Evolutionary conservation across 2,113 vertebrate species (phyloP), one percentile per base, ranked within the genome.

Genomic region (Cephalopholis sonnerati): DNA sequence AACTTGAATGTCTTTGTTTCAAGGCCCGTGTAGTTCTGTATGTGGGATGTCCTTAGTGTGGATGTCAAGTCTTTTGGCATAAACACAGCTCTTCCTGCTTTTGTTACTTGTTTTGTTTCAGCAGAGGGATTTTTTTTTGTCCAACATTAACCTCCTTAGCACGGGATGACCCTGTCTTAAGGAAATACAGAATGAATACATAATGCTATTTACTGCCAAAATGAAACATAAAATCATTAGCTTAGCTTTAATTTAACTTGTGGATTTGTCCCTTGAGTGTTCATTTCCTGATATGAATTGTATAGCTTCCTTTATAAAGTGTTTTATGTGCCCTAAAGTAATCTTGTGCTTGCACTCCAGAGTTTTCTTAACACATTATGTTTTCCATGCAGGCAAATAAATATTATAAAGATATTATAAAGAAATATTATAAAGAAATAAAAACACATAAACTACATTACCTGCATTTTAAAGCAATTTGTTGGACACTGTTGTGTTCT

Each of bases 51-150:
- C 50, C 48, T 74, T 67, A 48, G 53, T 41, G 59, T 63, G 86
- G 84, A 84, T 63, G 20, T 68, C 24, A 61, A 41, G 61, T 59
- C 69, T 66, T 68, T 65, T 72, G 67, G 83, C 46, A 55, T 84
- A 86, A 90, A 87, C 86, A 84, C 0, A 82, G 25, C 74, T 73
- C 69, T 91, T 93, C 90, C 89, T 92, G 83, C 82, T 87, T 92
- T 93, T 92, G 87, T 91, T 79, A 63, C 55, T 55, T 4, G 1
- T 53, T 41, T 9, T 0, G 58, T 75, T 81, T 72, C 18, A 63
- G 24, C 13, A 53, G n/a, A 41, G 57, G 44, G 29, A 55, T 65
- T 69, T 22, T 55, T 75, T 54, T 36, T 36, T 12, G 41, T 50
- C 25, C 18, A 71, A 54, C 5, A 50, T 6, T 1, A 77, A 69